Conservation (phyloP, 1,140 invertebrate genomes). For the Hormaphis cornu region DNA sequence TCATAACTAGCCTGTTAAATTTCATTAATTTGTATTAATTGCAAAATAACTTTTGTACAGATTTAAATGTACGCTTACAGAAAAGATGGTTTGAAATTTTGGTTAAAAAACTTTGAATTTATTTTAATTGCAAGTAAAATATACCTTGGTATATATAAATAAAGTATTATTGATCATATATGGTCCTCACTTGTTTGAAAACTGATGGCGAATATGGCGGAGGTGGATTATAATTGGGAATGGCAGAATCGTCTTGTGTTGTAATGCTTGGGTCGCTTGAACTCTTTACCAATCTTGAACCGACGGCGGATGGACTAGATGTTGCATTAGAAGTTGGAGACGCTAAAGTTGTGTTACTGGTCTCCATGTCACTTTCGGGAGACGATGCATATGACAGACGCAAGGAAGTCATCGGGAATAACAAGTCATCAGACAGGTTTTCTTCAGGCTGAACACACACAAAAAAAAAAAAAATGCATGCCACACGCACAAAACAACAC, state of each 20-base stretch:
- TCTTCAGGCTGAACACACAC: slow-evolving; percentile 61
- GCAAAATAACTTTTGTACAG: not conserved
- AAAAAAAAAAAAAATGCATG: too few relatives aligned
- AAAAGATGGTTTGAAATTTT: too few relatives aligned
- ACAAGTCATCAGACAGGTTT: slow-evolving; percentile 86
- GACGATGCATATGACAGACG: slow-evolving; percentile 90
- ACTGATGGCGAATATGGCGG: slow-evolving; percentile 59
- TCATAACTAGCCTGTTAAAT: slow-evolving; percentile 37
- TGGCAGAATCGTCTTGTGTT: slow-evolving; percentile 53
- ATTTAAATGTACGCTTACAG: not conserved
- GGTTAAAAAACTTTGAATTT: too few relatives aligned
- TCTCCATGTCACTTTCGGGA: slow-evolving; percentile 86
- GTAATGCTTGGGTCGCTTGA: slow-evolving; percentile 74
- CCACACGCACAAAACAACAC: slow-evolving; percentile 38
- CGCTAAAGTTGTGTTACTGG: slow-evolving; percentile 61
- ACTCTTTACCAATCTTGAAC: slow-evolving; percentile 68
- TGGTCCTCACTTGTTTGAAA: slow-evolving; percentile 37
- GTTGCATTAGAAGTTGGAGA: slow-evolving; percentile 42
- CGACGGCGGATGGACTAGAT: slow-evolving; percentile 45
- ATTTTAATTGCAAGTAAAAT: too few relatives aligned
- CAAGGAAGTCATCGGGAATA: slow-evolving; percentile 90
- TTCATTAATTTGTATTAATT: not conserved
- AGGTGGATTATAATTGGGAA: slow-evolving; percentile 50
- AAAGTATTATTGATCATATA: not conserved
- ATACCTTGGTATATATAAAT: too few relatives aligned